Evolutionary conservation across 37 sponge, comb jelly and placozoan species (phyloP).

Genomic region (Diacarnus erythraeanus): DNA sequence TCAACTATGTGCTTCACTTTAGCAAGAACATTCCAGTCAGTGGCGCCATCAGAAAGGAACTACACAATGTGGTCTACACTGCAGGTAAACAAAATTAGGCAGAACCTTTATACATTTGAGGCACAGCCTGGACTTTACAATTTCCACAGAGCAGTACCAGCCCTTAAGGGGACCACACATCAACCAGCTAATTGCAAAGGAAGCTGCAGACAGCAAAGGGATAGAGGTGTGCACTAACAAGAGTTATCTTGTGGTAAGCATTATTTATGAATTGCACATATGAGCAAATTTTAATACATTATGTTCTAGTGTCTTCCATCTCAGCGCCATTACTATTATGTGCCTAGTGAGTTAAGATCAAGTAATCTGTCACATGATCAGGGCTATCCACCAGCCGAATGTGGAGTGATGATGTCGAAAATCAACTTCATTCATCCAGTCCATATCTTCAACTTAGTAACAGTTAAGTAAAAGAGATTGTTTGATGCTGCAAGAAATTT

Average conservation of each 20-base stretch:
- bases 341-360: slow-evolving; percentile 31
- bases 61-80: slow-evolving; percentile 6
- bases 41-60: slow-evolving; percentile 20
- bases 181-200: slow-evolving; percentile 44
- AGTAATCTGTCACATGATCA: slow-evolving; percentile 1
- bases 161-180: slow-evolving; percentile 9
- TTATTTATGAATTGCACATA: background rate
- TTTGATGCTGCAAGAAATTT: too few relatives aligned
- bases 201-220: slow-evolving; percentile 15
- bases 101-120: background rate
- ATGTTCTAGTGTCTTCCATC: slow-evolving; percentile 33
- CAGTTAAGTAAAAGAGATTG: too few relatives aligned
- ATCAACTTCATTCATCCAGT: slow-evolving; percentile 55
- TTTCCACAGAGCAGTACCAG: slow-evolving; percentile 8
- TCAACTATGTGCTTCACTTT: slow-evolving; percentile 37
- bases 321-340: slow-evolving; percentile 38
- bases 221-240: slow-evolving; percentile 15
- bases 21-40: slow-evolving; percentile 21
- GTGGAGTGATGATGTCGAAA: slow-evolving; percentile 50
- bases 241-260: slow-evolving; percentile 27
- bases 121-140: background rate
- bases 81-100: too few relatives aligned
- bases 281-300: background rate
- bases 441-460: slow-evolving; percentile 37
- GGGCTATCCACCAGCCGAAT: slow-evolving; percentile 8